Base-by-base conservation (phyloP, 2,888 invertebrate species). In the Campoplex nolae region DNA sequence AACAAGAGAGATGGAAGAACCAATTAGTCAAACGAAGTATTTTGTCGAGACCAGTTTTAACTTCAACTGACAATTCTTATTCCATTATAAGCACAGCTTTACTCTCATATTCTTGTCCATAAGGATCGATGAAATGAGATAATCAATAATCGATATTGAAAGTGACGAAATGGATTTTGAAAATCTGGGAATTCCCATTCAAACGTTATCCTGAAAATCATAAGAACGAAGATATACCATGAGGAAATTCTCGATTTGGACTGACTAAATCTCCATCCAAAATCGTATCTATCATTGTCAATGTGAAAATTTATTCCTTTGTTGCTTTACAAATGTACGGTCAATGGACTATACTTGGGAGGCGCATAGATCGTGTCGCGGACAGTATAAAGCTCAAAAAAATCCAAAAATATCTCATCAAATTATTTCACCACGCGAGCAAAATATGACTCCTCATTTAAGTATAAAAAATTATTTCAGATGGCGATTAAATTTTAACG, bases 1-100 rank as follows among this genome's bases (percentile, higher is more conserved):
- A 67, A 48, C 32, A 51, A 73, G 45, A 23, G 23, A 67, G 42
- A 56, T 45, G 23, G 68, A 16, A 28, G 54, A 48, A 76, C 70
- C 84, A 85, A 87, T 87, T 85, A 87, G 85, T 83, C 58, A 85
- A 87, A 85, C 84, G 82, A 85, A 83, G 84, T 76, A 67, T 77
- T 79, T 83, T 75, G 76, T 84, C 62, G 78, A 82, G 67, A 56
- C 45, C 35, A 74, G 58, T 35, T 75, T 56, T 71, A 84, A 78
- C 84, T 87, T 77, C 79, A 70, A 51, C 81, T 56, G 32, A 56
- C 70, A 58, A 65, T 74, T 79, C 62, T 58, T 73, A 45, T 65
- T 42, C 54, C 48, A 77, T 58, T 58, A 71, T 48, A 48, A 51
- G 51, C 56, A 56, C 70, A 28, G 18, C 45, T 2, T 58, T 28